Conservation (phyloP, 2,888 invertebrate genomes). For the Agriotes lineatus region DNA sequence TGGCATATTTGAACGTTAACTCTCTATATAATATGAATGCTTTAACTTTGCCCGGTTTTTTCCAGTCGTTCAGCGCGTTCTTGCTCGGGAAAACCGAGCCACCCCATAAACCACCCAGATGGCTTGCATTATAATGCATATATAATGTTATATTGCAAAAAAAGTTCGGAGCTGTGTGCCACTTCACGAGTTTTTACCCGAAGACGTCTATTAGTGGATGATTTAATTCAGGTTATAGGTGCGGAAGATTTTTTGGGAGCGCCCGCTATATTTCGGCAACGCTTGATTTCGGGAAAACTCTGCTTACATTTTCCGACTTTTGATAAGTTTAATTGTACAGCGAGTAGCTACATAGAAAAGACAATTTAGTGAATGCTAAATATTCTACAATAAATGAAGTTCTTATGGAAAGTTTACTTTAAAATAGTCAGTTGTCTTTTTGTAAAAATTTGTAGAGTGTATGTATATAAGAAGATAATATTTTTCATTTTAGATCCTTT, state of each 20-base stretch:
- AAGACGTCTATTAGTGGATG: constrained; percentile 11
- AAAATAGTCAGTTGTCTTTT: no score
- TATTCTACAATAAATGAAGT: no score
- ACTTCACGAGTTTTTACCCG: constrained; percentile 31
- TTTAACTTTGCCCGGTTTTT: constrained; percentile 64
- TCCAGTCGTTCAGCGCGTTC: constrained; percentile 60
- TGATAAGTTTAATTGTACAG: no score
- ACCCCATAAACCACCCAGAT: constrained; percentile 52
- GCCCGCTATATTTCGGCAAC: no score
- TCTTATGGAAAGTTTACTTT: no score
- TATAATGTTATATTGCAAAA: constrained; percentile 67
- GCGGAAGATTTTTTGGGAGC: neutral
- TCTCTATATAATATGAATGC: constrained; percentile 67
- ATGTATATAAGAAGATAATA: no score
- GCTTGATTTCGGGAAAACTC: no score
- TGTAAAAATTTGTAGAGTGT: no score
- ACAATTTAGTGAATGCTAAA: no score
- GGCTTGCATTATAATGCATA: constrained; percentile 66
- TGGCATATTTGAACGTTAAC: constrained; percentile 67
- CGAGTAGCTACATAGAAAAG: no score
- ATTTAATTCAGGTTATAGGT: constrained; percentile 3
- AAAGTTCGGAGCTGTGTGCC: constrained; percentile 57
- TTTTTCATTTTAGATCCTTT: no score
- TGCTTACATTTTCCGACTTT: no score
- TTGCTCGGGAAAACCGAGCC: constrained; percentile 54